A percentile compares a stretch with the other conserved stretches of the same genome.
phyloP scores from a whole-genome alignment of 2,888 invertebrate species.

The Empis livida region DNA sequence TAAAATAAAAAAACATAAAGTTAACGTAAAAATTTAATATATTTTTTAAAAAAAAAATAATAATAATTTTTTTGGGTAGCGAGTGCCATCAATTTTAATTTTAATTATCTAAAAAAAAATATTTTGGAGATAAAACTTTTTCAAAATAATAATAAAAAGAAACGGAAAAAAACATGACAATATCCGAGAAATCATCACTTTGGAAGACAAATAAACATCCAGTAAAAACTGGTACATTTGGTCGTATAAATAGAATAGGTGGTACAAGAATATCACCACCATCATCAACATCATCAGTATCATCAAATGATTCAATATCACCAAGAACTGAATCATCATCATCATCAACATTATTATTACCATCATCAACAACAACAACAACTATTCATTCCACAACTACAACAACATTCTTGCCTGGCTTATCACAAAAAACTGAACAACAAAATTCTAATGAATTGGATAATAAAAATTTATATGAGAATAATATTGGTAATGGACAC shows the following conservation, averaged over 20 bases:
- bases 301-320: constrained; percentile 10
- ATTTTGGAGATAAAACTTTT: neutral
- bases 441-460: constrained; percentile 1
- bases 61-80: too few relatives aligned
- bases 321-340: constrained; percentile 4
- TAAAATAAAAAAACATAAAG: too few relatives aligned
- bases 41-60: too few relatives aligned
- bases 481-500: neutral
- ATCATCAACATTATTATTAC: constrained; percentile 8
- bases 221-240: neutral
- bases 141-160: too few relatives aligned
- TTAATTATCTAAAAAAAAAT: too few relatives aligned
- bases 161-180: too few relatives aligned
- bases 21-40: too few relatives aligned
- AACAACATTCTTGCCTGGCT: constrained; percentile 1
- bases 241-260: neutral
- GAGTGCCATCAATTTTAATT: too few relatives aligned
- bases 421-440: neutral
- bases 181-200: constrained; percentile 18
- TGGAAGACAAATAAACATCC: constrained; percentile 14
- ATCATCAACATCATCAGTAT: constrained; percentile 3
- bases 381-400: neutral
- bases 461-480: neutral
- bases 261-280: constrained; percentile 1
- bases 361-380: constrained; percentile 3